Evolutionary conservation across 2,797 vertebrate genomes (phyloP), one percentile per base, ranked within the genome.

Genomic region (Sandelia bainsii): DNA sequence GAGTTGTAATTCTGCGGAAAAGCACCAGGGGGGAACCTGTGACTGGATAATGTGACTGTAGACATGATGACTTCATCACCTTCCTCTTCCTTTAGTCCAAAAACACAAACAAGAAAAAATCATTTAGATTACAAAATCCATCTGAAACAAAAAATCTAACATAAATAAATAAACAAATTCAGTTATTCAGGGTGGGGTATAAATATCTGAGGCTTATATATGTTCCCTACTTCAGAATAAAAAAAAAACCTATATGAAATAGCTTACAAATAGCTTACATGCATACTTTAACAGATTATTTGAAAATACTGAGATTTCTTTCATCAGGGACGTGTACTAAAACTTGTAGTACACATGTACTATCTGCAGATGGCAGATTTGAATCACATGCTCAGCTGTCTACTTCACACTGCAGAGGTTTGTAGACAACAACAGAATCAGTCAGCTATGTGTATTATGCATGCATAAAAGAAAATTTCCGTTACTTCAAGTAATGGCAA

Each of bases 41-140:
- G 96, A 94, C 90, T 92, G 46, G 93, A 46, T 59, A 95, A 79
- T 51, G 95, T 90, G 9, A 93, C 94, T 23, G 93, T 83, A 49
- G 94, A 90, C 65, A 93, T 27, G 73, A 95, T 94, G 1, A 93
- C 92, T 60, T 98, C 96, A 17, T 98, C 96, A 0, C 96, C 97
- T 91, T 99, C 97, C 82, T 99, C 98, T 80, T 99, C 97, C 98
- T 99, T 84, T 25, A 82, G 45, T 52, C 73, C 8, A 81, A 22
- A 79, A 58, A 22, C 0, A 60, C 5, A 42, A 42, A 72, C 73
- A 67, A 42, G 20, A 56, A 27, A 53, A 74, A 29, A 58, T 20
- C 0, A 69, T 23, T 72, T 8, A 17, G 2, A 29, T 1, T 1
- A 34, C 23, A 12, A 22, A 19, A 14, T 5, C 6, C 37, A 40